Evolutionary conservation across 2,797 vertebrate genomes (phyloP).

Genomic region (Hippoglossus hippoglossus): DNA sequence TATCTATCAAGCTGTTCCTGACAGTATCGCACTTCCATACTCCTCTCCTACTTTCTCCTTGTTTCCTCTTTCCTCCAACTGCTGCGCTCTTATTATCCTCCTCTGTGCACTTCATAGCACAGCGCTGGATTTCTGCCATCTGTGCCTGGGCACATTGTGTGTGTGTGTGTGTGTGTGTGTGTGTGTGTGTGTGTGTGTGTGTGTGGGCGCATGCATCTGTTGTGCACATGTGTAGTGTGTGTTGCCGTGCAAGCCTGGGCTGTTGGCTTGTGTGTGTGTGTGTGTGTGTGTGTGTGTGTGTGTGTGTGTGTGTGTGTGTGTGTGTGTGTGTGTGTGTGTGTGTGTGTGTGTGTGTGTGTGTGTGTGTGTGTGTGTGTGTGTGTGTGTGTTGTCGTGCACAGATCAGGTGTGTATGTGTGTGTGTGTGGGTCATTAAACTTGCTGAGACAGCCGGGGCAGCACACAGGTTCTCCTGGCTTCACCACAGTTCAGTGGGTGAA

Average conservation of each 20-base stretch:
- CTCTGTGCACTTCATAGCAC: slow-evolving; percentile 60
- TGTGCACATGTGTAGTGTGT: slow-evolving; percentile 13
- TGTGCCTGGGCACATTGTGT: slow-evolving; percentile 35
- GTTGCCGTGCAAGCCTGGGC: background rate
- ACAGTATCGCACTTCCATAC: slow-evolving; percentile 31
- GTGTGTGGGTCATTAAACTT: slow-evolving; percentile 70
- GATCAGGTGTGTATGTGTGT: slow-evolving; percentile 22
- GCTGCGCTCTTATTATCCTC: slow-evolving; percentile 64
- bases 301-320: slow-evolving; percentile 44
- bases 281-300: slow-evolving; percentile 35
- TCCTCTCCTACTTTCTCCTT: slow-evolving; percentile 24
- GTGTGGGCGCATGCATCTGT: slow-evolving; percentile 5
- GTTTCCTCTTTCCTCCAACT: slow-evolving; percentile 33
- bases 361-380: slow-evolving; percentile 32
- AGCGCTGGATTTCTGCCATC: slow-evolving; percentile 61
- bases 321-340: slow-evolving; percentile 43
- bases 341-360: slow-evolving; percentile 42
- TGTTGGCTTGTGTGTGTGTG: slow-evolving; percentile 18
- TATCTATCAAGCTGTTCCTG: slow-evolving; percentile 31
- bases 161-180: slow-evolving; percentile 18
- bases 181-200: slow-evolving; percentile 16
- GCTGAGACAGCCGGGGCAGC: slow-evolving; percentile 68
- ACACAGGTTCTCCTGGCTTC: slow-evolving; percentile 60
- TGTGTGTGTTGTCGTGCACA: slow-evolving; percentile 20
- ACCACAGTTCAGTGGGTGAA: slow-evolving; percentile 73